phyloP scores from a whole-genome alignment of 1,140 invertebrate genomes.

The Sitophilus oryzae region DNA sequence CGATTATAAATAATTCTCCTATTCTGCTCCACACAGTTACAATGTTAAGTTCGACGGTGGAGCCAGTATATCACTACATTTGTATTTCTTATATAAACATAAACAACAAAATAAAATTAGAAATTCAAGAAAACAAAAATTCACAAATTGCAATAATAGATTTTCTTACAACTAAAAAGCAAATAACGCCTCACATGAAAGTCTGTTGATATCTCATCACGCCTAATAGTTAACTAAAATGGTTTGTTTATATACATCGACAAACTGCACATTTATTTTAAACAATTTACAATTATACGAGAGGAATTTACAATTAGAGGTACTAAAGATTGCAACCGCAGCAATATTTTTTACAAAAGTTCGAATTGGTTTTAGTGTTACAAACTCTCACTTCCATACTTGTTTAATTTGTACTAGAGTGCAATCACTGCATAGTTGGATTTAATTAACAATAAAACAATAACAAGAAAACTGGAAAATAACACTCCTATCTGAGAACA shows the following conservation, averaged over 20 bases:
- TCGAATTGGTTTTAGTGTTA: slow-evolving; percentile 15
- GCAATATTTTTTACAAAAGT: slow-evolving; percentile 24
- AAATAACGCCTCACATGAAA: background rate
- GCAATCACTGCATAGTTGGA: slow-evolving; percentile 34
- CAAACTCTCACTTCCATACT: slow-evolving; percentile 4
- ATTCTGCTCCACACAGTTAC: background rate
- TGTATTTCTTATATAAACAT: background rate
- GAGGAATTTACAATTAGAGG: slow-evolving; percentile 39
- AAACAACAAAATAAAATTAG: slow-evolving; percentile 7
- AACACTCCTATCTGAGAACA: background rate
- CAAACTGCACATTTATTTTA: slow-evolving; percentile 42
- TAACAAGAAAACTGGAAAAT: background rate
- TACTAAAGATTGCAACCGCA: slow-evolving; percentile 41
- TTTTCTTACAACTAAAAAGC: background rate
- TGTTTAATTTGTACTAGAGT: slow-evolving; percentile 41
- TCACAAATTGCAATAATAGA: background rate
- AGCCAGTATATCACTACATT: background rate
- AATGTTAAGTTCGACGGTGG: background rate
- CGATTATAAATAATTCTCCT: background rate
- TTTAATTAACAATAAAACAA: slow-evolving; percentile 29
- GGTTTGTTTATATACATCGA: slow-evolving; percentile 40
- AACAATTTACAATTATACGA: slow-evolving; percentile 38
- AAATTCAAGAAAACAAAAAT: background rate
- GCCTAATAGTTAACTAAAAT: slow-evolving; percentile 13
- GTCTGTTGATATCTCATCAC: slow-evolving; percentile 2